Evolutionary conservation across 2,797 vertebrate genomes (phyloP).

Genomic region (Helicolenus hilgendorfi): DNA sequence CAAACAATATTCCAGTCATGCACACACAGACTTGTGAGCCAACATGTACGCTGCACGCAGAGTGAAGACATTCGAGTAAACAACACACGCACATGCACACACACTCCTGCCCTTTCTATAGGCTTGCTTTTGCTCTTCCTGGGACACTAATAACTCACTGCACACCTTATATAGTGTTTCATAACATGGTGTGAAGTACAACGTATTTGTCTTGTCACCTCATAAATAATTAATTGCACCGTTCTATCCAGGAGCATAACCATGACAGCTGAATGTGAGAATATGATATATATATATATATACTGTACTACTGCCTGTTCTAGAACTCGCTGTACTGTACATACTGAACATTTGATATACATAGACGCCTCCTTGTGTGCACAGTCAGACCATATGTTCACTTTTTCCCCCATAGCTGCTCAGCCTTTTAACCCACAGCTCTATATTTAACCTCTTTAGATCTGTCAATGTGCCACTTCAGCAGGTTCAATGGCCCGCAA

Average conservation of each 20-base stretch:
- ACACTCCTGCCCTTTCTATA: background rate
- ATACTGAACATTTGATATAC: background rate
- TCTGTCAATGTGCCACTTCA: slow-evolving; percentile 9
- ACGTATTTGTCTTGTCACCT: background rate
- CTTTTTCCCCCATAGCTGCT: background rate
- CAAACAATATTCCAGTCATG: slow-evolving; percentile 19
- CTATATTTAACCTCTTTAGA: slow-evolving; percentile 15
- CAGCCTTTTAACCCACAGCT: slow-evolving; percentile 27
- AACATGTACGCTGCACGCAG: background rate
- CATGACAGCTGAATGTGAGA: slow-evolving; percentile 15
- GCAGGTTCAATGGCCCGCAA: background rate
- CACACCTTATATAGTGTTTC: background rate
- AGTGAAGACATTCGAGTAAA: background rate
- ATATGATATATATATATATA: background rate
- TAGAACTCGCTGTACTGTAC: slow-evolving; percentile 1
- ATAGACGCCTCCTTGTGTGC: slow-evolving; percentile 12
- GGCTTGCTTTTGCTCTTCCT: too few species aligned
- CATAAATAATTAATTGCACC: slow-evolving; percentile 1
- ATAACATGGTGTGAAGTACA: background rate
- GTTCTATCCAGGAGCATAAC: background rate
- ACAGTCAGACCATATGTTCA: slow-evolving; percentile 20
- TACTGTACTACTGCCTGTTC: background rate
- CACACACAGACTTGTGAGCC: background rate
- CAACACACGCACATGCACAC: background rate
- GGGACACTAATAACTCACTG: background rate